These are phyloP conservation scores for Henricia sp. DNA, from an alignment of 53 echinoderm and acorn worm species.

Conservation along the genomic window DNA sequence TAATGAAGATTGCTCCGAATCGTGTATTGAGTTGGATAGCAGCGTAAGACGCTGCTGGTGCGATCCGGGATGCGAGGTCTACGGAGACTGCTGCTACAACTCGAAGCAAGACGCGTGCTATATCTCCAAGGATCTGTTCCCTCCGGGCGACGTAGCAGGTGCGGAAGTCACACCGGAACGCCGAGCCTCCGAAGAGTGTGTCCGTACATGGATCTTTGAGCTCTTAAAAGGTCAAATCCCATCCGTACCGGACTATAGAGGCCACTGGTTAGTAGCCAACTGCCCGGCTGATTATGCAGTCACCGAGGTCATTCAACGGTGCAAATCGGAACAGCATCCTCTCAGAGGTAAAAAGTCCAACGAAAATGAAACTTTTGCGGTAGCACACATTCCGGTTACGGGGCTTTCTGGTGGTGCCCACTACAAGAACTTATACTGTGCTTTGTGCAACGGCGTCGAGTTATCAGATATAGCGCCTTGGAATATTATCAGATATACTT, in stretches of 20 bases:
- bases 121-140: neutral
- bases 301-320: conserved; percentile 15
- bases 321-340: neutral
- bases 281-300: conserved; percentile 38
- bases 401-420: neutral
- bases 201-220: conserved; percentile 21
- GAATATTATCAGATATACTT: neutral
- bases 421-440: conserved; percentile 56
- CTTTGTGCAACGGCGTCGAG: conserved; percentile 39
- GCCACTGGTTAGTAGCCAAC: conserved; percentile 33
- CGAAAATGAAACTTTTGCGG: conserved; percentile 1
- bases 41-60: conserved; percentile 29
- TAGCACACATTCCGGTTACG: conserved; percentile 48
- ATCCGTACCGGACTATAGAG: neutral
- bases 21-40: neutral
- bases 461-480: conserved; percentile 44
- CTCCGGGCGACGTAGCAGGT: neutral
- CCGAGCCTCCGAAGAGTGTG: neutral
- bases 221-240: neutral
- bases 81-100: conserved; percentile 44
- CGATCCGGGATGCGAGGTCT: conserved; percentile 25
- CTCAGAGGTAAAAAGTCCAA: neutral
- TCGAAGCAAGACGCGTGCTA: conserved; percentile 12
- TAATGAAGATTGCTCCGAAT: neutral
- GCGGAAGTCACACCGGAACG: neutral